These are phyloP conservation scores for Thysanoteuthis rhombus DNA, from an alignment of 2,888 invertebrate species.

Conservation along the genomic window DNA sequence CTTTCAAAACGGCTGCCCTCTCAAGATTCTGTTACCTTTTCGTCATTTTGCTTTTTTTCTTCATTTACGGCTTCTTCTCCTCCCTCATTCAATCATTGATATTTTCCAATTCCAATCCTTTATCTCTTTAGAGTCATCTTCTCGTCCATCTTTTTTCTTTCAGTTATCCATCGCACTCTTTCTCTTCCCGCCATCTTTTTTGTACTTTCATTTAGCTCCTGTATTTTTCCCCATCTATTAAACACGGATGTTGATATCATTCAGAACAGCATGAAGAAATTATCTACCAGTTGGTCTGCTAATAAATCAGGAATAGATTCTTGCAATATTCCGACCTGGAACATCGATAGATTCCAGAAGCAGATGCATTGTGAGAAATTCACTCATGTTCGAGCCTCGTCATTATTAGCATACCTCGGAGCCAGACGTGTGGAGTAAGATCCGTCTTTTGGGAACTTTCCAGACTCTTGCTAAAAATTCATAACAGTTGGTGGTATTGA, in stretches of 20 bases:
- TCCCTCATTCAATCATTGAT: neutral
- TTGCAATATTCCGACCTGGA: neutral
- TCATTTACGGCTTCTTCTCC: neutral
- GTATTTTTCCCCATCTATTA: neutral
- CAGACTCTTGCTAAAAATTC: neutral
- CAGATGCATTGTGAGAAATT: neutral
- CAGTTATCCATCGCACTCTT: neutral
- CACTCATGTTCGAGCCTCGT: neutral
- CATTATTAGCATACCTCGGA: neutral
- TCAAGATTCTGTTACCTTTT: no score
- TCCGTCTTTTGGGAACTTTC: neutral
- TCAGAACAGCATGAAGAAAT: neutral
- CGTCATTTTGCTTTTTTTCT: neutral
- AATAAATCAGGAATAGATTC: neutral
- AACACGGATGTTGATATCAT: neutral
- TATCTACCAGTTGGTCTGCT: neutral
- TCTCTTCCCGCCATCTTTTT: neutral
- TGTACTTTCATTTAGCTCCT: neutral
- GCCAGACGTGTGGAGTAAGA: neutral
- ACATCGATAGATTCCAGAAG: neutral
- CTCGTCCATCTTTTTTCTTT: neutral
- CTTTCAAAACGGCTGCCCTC: no score
- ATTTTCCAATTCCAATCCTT: neutral
- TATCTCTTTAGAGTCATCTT: no score
- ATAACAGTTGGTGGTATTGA: neutral